These are phyloP conservation scores for Lynx canadensis DNA, from an alignment of 2,113 vertebrate species.

Conservation along the genomic window DNA sequence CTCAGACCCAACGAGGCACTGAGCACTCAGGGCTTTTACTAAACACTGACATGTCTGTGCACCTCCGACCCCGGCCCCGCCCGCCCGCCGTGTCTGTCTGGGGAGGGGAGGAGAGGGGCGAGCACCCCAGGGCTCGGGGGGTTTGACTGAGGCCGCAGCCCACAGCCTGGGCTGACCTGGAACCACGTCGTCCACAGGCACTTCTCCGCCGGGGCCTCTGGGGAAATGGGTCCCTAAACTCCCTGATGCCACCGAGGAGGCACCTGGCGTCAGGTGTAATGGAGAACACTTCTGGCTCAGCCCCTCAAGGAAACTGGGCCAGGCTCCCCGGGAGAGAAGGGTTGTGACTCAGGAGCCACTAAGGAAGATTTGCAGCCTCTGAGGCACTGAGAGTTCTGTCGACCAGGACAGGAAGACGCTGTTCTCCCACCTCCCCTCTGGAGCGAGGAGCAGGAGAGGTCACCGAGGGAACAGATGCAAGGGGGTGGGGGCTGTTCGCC, in stretches of 20 bases:
- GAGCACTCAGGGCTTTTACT: background rate
- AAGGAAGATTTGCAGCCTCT: background rate
- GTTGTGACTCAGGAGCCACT: background rate
- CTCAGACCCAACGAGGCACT: background rate
- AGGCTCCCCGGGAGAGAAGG: background rate
- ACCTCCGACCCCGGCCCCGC: background rate
- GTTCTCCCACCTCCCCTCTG: background rate
- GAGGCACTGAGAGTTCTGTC: background rate
- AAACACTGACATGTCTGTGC: background rate
- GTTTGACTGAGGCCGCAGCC: background rate
- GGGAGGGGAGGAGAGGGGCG: background rate
- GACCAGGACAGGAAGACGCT: background rate
- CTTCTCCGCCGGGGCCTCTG: too few relatives aligned
- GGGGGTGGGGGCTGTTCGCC: too few relatives aligned
- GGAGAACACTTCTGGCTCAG: background rate
- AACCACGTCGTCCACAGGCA: background rate
- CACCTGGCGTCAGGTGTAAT: background rate
- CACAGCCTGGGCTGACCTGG: background rate
- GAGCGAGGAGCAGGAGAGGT: background rate
- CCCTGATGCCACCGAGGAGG: background rate
- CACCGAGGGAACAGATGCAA: background rate
- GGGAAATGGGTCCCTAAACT: background rate
- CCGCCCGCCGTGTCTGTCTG: rapidly evolving
- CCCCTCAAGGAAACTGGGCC: background rate
- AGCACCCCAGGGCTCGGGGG: background rate